Percentiles rank a stretch among this genome's conserved stretches.
Evolutionary conservation across 2,113 vertebrate genomes (phyloP).

Genomic region (Ibidorhyncha struthersii): DNA sequence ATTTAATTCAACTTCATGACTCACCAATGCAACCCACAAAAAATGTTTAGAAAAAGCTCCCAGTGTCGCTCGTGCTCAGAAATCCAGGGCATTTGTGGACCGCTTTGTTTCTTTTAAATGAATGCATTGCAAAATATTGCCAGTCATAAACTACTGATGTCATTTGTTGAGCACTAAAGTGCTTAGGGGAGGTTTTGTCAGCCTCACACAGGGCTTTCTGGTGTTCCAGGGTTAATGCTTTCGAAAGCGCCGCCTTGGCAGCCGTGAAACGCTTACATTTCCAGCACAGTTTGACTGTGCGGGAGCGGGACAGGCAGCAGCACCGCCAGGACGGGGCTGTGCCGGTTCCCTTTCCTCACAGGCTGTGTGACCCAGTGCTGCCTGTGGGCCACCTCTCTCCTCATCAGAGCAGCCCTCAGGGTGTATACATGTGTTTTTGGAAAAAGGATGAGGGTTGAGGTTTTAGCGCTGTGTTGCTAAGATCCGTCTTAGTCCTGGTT

Average conservation of each 20-base stretch:
- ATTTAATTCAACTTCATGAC: not conserved
- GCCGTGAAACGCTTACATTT: not conserved
- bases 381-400: not conserved
- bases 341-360: accelerated
- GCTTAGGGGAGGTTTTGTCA: not conserved
- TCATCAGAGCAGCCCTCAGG: accelerated
- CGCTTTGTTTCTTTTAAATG: not conserved
- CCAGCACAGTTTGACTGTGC: accelerated
- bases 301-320: not conserved
- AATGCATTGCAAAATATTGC: not conserved
- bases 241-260: not conserved
- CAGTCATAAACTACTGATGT: not conserved
- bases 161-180: not conserved
- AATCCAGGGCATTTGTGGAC: not conserved
- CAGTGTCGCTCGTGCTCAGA: not conserved
- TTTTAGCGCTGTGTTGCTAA: accelerated
- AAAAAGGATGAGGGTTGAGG: not conserved
- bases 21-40: not conserved
- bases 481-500: not conserved
- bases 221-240: not conserved
- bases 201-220: not conserved
- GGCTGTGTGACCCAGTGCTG: not conserved
- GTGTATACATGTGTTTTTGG: accelerated
- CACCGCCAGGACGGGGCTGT: not conserved
- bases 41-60: not conserved